phyloP scores from a whole-genome alignment of 64 coral and sea anemone genomes.

The Catalaphyllia jardinei region DNA sequence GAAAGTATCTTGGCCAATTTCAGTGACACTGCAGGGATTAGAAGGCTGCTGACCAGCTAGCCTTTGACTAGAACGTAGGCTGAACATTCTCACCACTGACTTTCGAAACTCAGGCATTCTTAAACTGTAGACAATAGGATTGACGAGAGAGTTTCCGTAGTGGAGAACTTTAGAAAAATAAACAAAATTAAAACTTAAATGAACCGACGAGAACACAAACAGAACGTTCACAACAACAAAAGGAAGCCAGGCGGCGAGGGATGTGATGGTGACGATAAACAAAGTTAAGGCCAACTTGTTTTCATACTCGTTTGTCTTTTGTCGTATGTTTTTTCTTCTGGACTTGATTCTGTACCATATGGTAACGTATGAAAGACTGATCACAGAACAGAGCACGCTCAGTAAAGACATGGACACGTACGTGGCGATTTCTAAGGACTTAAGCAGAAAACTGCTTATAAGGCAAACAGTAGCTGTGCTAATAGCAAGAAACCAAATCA shows the following conservation, averaged over 20 bases:
- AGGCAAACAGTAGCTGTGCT: constrained; percentile 3
- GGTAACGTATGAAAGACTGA: constrained; percentile 32
- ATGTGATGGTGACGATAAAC: constrained; percentile 56
- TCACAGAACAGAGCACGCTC: constrained; percentile 12
- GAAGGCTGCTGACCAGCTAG: neutral
- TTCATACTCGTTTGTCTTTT: constrained; percentile 50
- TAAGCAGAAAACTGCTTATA: constrained; percentile 15
- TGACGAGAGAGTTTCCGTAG: constrained; percentile 55
- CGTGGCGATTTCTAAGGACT: constrained; percentile 4
- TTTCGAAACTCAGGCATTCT: constrained; percentile 57
- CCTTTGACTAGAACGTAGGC: neutral
- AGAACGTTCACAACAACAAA: constrained; percentile 33
- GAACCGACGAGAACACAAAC: neutral
- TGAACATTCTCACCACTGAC: neutral
- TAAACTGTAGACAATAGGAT: constrained; percentile 51
- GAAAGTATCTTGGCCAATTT: neutral
- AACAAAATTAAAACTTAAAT: constrained; percentile 19
- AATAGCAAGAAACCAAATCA: constrained; percentile 27
- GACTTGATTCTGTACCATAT: constrained; percentile 47
- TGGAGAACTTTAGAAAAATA: constrained; percentile 52
- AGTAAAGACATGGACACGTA: constrained; percentile 44
- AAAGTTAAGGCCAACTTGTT: constrained; percentile 55
- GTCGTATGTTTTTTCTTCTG: constrained; percentile 24
- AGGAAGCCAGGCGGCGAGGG: constrained; percentile 47
- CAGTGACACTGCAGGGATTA: neutral